Evolutionary conservation across 2,888 invertebrate genomes (phyloP).

Genomic region (Drosophila mayaguana): DNA sequence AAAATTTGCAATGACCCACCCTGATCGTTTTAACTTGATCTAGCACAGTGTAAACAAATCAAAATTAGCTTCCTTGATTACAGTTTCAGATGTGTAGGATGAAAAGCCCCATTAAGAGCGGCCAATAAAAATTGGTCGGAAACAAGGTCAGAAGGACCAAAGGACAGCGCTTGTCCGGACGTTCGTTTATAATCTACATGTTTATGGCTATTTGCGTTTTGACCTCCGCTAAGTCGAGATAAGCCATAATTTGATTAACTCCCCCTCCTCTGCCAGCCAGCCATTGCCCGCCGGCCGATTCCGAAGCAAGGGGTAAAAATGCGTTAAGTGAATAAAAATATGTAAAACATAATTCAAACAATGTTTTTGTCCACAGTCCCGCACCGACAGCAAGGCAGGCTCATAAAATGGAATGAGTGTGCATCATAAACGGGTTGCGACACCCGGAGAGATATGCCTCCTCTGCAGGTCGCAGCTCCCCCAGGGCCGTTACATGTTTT

Average conservation of each 20-base stretch:
- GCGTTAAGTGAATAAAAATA: conserved; percentile 81
- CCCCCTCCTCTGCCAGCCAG: background rate
- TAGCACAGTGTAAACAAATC: conserved; percentile 32
- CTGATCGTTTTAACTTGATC: conserved; percentile 14
- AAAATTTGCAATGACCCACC: conserved; percentile 2
- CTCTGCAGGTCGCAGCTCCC: background rate
- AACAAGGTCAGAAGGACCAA: conserved; percentile 63
- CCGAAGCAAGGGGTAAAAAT: conserved; percentile 18
- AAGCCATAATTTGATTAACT: conserved; percentile 77
- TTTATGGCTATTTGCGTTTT: conserved; percentile 79
- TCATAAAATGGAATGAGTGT: conserved; percentile 51
- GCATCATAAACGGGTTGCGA: conserved; percentile 59
- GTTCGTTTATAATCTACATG: conserved; percentile 71
- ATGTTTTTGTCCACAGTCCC: conserved; percentile 23
- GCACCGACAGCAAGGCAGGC: conserved; percentile 54
- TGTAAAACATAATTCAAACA: conserved; percentile 78
- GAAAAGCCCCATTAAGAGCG: conserved; percentile 45
- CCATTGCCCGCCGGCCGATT: background rate
- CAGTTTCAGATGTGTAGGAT: conserved; percentile 45
- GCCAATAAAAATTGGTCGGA: conserved; percentile 50
- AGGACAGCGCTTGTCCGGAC: conserved; percentile 38
- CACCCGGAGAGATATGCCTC: background rate
- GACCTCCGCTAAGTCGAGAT: conserved; percentile 77
- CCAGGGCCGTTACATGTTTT: conserved; percentile 9
- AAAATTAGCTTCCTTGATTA: conserved; percentile 62